Evolutionary conservation across 2,797 vertebrate species (phyloP), one percentile per base, ranked within the genome.

Genomic region (Microctenopoma stevenorrisi): DNA sequence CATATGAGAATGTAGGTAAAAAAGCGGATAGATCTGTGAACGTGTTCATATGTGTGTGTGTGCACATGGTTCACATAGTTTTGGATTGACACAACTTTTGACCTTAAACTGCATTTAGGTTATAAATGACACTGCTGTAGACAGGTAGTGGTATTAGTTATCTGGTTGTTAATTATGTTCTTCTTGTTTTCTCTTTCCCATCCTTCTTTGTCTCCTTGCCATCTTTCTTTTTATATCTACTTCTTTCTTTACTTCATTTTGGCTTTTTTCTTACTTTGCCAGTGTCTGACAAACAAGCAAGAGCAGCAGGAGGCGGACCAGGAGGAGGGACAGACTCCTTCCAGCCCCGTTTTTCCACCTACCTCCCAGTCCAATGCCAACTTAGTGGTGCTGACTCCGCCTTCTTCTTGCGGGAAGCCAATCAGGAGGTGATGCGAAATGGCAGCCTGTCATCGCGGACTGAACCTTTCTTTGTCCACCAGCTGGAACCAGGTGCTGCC

Each of bases 341-440:
- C 49, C 94, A 85, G 53, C 58, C 88, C 8, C 92, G 93, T 50
- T 98, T 98, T 63, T 94, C 95, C 16, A 94, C 95, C 0, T 97
- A 96, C 73, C 95, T 98, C 44, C 97, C 97, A 0, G 93, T 94
- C 0, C 94, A 92, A 69, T 93, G 95, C 74, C 95, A 93, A 57
- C 58, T 98, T 35, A 92, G 86, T 25, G 93, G 94, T 0, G 92
- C 95, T 0, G 96, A 97, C 43, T 87, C 94, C 8, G 94, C 94
- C 81, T 98, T 96, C 92, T 97, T 98, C 84, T 93, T 99, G 40
- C 96, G 96, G 48, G 97, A 98, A 82, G 94, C 95, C 86, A 95
- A 95, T 88, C 97, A 98, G 93, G 97, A 99, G 76, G 94, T 97
- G 47, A 96, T 95, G 91, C 93, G 96, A 51, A 99, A 99, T 22